A percentile compares a stretch with the other conserved stretches of the same genome.
phyloP scores from a whole-genome alignment of 2,888 invertebrate species.

The Drosophila helvetica region DNA sequence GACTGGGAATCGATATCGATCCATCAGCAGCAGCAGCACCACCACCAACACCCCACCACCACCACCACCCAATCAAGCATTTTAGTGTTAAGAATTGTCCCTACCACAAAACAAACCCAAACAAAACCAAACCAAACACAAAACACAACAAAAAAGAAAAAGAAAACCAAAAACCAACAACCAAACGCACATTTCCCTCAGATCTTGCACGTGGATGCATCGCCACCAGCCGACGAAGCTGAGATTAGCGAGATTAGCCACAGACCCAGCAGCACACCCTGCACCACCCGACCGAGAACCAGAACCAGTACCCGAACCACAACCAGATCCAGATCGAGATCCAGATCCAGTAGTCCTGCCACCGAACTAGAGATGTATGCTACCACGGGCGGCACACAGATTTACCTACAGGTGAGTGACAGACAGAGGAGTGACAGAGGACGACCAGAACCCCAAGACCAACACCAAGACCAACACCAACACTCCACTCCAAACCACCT shows the following conservation, averaged over 20 bases:
- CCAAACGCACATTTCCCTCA: slow-evolving; percentile 70
- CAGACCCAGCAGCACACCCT: slow-evolving; percentile 64
- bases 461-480: neutral
- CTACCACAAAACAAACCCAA: slow-evolving; percentile 23
- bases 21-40: slow-evolving; percentile 18
- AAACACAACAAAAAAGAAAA: too few relatives aligned
- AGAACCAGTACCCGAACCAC: neutral
- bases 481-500: slow-evolving; percentile 13
- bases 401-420: slow-evolving; percentile 84
- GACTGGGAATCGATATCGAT: slow-evolving; percentile 8
- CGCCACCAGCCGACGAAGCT: slow-evolving; percentile 48
- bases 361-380: slow-evolving; percentile 82
- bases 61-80: slow-evolving; percentile 21
- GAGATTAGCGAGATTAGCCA: slow-evolving; percentile 57
- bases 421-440: slow-evolving; percentile 12
- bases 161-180: slow-evolving; percentile 40
- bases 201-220: slow-evolving; percentile 83
- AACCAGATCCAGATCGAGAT: too few relatives aligned
- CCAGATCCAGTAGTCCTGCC: slow-evolving; percentile 46
- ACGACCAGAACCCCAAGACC: slow-evolving; percentile 39
- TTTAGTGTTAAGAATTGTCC: slow-evolving; percentile 29
- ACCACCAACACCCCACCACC: slow-evolving; percentile 4
- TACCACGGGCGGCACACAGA: slow-evolving; percentile 84
- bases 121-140: slow-evolving; percentile 22
- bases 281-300: slow-evolving; percentile 5